phyloP scores from a whole-genome alignment of 1,140 invertebrate species.

The Oryctes rhinoceros region DNA sequence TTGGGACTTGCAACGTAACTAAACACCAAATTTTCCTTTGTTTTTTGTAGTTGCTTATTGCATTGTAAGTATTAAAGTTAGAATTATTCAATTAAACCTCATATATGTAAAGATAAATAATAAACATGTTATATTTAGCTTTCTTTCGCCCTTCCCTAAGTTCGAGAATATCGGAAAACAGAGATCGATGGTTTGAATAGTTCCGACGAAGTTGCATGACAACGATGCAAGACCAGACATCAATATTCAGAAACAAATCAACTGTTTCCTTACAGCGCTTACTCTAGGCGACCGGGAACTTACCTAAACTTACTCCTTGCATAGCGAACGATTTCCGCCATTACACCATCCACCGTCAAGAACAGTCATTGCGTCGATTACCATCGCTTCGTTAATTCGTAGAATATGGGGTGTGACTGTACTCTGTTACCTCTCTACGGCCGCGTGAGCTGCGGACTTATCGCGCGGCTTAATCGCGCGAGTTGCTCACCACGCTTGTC shows the following conservation, averaged over 20 bases:
- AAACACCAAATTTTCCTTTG: too few relatives aligned
- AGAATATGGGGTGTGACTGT: constrained; percentile 11
- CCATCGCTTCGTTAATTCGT: constrained; percentile 27
- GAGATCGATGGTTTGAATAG: too few relatives aligned
- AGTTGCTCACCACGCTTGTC: constrained; percentile 25
- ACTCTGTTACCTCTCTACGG: background rate
- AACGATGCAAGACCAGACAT: background rate
- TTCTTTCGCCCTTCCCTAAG: too few relatives aligned
- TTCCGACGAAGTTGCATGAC: too few relatives aligned
- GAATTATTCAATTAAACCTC: too few relatives aligned
- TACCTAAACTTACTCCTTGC: background rate
- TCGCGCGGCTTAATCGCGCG: background rate
- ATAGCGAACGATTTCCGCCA: constrained; percentile 6
- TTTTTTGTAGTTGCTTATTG: too few relatives aligned
- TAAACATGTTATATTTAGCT: too few relatives aligned
- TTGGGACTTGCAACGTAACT: too few relatives aligned
- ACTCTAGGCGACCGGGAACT: background rate
- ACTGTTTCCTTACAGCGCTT: background rate
- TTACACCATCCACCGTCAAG: constrained; percentile 6
- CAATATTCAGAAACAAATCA: constrained; percentile 2
- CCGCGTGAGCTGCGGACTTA: background rate
- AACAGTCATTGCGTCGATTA: constrained; percentile 29
- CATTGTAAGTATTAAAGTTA: too few relatives aligned
- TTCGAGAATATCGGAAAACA: too few relatives aligned
- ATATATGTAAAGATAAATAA: too few relatives aligned